A percentile compares a stretch with the other conserved stretches of the same genome.
Conservation (phyloP, 1,140 invertebrate species). For the Megathymus violae region DNA sequence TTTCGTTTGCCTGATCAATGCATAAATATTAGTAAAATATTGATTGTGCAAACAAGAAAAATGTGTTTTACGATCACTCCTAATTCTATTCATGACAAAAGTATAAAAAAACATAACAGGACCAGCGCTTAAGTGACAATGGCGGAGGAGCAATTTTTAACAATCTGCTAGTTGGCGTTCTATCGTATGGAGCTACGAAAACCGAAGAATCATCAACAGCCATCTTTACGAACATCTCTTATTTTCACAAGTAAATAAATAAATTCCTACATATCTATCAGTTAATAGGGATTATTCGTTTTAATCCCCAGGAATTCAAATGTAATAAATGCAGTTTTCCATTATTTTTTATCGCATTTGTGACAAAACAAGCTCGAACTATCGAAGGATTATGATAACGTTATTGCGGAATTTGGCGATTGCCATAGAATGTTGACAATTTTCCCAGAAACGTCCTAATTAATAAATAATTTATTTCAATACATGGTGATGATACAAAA, state of each 20-base stretch:
- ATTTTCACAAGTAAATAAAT: constrained; percentile 57
- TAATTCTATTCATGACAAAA: not conserved
- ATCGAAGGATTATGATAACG: too few relatives aligned
- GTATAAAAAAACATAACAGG: constrained; percentile 41
- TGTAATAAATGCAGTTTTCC: constrained; percentile 1
- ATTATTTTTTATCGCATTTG: not conserved
- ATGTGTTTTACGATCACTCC: too few relatives aligned
- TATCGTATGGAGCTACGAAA: constrained; percentile 49
- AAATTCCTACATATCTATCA: constrained; percentile 1
- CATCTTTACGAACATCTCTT: constrained; percentile 64
- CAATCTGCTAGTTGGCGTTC: constrained; percentile 51
- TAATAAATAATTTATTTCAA: too few relatives aligned
- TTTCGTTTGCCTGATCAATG: too few relatives aligned
- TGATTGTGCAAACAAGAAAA: too few relatives aligned
- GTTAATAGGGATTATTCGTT: not conserved
- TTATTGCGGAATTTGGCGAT: too few relatives aligned
- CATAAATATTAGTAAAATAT: too few relatives aligned
- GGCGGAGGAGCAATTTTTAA: constrained; percentile 56
- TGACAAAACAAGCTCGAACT: too few relatives aligned
- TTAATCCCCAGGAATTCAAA: not conserved
- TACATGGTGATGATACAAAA: too few relatives aligned
- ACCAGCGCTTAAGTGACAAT: constrained; percentile 56
- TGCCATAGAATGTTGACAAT: too few relatives aligned
- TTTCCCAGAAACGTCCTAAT: too few relatives aligned
- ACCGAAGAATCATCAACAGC: constrained; percentile 41